Evolutionary conservation across 2,113 vertebrate species (phyloP).

Genomic region (Pachyramphus minor): DNA sequence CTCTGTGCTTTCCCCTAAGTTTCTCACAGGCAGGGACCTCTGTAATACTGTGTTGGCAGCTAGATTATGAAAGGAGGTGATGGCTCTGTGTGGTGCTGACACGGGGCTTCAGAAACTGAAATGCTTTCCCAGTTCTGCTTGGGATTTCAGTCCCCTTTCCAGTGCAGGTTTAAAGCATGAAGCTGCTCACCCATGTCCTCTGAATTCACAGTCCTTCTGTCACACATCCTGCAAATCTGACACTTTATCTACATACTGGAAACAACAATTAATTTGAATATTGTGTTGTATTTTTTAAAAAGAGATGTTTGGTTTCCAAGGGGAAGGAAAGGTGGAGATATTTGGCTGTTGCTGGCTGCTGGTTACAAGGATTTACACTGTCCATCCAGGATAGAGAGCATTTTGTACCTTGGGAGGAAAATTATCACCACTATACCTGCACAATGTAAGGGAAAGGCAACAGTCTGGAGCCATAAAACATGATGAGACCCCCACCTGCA

Average conservation of each 20-base stretch:
- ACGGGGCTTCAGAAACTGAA: accelerated
- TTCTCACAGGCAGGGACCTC: neutral
- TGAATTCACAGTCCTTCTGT: neutral
- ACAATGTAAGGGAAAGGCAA: neutral
- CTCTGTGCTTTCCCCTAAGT: accelerated
- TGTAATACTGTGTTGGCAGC: neutral
- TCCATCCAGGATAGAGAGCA: neutral
- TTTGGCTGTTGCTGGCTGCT: neutral
- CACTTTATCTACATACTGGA: neutral
- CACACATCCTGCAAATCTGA: neutral
- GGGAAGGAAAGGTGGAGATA: neutral
- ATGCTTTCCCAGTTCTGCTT: neutral
- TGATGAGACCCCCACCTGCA: neutral
- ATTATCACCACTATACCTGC: neutral
- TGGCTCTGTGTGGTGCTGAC: neutral
- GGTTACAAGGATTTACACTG: neutral
- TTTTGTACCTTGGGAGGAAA: neutral
- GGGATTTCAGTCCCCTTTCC: neutral
- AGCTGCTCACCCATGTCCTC: neutral
- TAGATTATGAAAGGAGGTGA: neutral
- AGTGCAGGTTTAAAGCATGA: neutral
- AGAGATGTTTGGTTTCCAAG: neutral
- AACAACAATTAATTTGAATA: neutral
- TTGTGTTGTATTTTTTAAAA: neutral
- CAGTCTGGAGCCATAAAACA: neutral